Conservation (phyloP, 1,140 invertebrate species). For the Drosophila varians region DNA sequence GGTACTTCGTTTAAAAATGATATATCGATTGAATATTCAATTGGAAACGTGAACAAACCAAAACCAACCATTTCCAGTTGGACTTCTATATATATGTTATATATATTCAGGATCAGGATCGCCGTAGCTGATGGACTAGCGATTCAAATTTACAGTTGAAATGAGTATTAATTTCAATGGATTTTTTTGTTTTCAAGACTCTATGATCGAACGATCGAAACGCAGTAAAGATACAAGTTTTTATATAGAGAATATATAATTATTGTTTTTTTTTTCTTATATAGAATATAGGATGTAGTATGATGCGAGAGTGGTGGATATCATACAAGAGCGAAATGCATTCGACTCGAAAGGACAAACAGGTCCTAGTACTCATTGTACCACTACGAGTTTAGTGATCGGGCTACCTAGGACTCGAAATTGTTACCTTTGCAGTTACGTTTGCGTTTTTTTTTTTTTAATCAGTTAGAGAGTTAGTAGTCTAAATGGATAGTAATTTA, state of each 20-base stretch:
- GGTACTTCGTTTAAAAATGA: constrained; percentile 41
- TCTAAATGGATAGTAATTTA: neutral
- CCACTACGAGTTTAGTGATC: constrained; percentile 11
- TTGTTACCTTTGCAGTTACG: constrained; percentile 8
- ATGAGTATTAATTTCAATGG: constrained; percentile 31
- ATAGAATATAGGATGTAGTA: constrained; percentile 8
- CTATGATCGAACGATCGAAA: constrained; percentile 28
- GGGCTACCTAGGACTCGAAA: constrained; percentile 26
- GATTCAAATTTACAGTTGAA: constrained; percentile 36
- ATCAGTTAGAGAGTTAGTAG: constrained; percentile 5
- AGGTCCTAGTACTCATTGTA: neutral
- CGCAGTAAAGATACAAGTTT: constrained; percentile 27
- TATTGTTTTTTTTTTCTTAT: neutral
- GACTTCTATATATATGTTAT: constrained; percentile 11
- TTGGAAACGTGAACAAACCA: constrained; percentile 77
- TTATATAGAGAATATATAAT: constrained; percentile 11
- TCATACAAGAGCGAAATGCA: constrained; percentile 31
- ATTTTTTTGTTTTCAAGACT: constrained; percentile 6
- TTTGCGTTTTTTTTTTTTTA: constrained; percentile 6
- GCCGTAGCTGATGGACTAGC: constrained; percentile 18
- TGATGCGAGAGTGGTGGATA: constrained; percentile 32
- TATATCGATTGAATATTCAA: constrained; percentile 37
- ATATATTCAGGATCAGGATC: constrained; percentile 13
- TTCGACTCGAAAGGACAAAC: constrained; percentile 2
- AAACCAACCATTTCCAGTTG: constrained; percentile 48